phyloP scores from a whole-genome alignment of 1,140 invertebrate species.

The Calliphora vicina region DNA sequence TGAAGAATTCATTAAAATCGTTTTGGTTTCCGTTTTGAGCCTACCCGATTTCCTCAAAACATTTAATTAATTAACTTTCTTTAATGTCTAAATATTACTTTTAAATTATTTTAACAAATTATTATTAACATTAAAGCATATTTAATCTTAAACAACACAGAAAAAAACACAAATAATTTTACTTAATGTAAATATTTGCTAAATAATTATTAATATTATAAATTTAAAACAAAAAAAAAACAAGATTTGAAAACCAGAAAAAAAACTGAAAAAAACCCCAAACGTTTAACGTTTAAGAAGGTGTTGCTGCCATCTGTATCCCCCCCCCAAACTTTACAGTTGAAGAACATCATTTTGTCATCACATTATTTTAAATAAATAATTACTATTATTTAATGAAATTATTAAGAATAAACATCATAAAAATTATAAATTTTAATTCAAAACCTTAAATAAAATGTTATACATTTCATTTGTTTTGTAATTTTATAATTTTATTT shows the following conservation, averaged over 20 bases:
- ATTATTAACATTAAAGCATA: neutral
- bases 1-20: neutral
- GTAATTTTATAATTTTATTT: no score
- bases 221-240: neutral
- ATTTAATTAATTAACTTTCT: neutral
- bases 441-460: no score
- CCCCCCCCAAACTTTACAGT: no score
- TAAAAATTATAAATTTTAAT: no score
- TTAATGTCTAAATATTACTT: neutral
- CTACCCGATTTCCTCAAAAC: no score
- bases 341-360: no score
- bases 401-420: no score
- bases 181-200: constrained; percentile 14
- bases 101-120: neutral
- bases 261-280: neutral
- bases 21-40: neutral
- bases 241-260: neutral
- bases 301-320: neutral
- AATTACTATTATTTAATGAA: no score
- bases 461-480: no score
- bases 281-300: neutral
- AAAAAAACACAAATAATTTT: neutral
- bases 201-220: neutral
- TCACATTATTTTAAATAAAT: no score
- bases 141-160: neutral